phyloP scores from a whole-genome alignment of 1,140 invertebrate genomes.

The Chrysomallon squamiferum region DNA sequence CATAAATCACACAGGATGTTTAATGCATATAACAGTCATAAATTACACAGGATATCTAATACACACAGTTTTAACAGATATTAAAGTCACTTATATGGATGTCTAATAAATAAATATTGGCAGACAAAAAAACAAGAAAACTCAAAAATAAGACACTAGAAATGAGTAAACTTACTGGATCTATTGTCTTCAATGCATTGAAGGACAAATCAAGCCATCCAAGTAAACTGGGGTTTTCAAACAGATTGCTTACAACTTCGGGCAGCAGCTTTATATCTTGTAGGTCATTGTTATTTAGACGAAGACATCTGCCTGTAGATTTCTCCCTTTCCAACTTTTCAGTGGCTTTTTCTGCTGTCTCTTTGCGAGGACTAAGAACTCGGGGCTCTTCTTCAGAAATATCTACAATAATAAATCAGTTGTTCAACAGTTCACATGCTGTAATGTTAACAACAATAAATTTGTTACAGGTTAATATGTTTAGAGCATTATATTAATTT shows the following conservation, averaged over 20 bases:
- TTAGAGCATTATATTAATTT: too few relatives aligned
- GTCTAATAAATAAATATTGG: too few relatives aligned
- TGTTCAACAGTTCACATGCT: neutral
- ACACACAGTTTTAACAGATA: too few relatives aligned
- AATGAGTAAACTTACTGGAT: conserved; percentile 41
- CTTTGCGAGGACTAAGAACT: conserved; percentile 14
- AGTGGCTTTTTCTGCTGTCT: neutral
- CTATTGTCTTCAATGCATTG: conserved; percentile 41
- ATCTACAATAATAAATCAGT: neutral
- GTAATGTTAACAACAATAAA: neutral
- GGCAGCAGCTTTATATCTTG: conserved; percentile 31
- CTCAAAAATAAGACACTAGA: too few relatives aligned
- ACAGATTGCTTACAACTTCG: conserved; percentile 22
- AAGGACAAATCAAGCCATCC: conserved; percentile 56
- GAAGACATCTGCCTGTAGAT: conserved; percentile 30
- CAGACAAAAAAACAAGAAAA: too few relatives aligned
- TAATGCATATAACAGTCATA: too few relatives aligned
- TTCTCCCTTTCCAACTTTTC: conserved; percentile 20
- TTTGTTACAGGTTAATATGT: neutral
- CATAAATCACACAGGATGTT: too few relatives aligned
- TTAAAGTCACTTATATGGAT: too few relatives aligned
- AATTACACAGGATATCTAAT: too few relatives aligned
- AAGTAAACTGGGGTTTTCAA: conserved; percentile 34
- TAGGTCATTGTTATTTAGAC: conserved; percentile 51
- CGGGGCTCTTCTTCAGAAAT: neutral